Conservation (phyloP, 2,113 vertebrate species). For the Pterocles burchelli region DNA sequence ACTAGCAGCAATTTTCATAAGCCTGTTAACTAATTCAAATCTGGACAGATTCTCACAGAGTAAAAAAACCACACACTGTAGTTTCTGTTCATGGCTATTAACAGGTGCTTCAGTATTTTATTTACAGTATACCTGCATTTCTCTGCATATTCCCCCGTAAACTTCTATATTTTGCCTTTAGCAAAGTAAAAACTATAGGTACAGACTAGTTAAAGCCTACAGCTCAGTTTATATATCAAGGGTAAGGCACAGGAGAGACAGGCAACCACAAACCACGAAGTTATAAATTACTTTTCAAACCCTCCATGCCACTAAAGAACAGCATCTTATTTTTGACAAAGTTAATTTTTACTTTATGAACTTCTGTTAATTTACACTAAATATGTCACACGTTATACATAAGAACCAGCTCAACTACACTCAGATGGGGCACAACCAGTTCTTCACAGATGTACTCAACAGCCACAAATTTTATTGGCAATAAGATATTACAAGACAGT, state of each 20-base stretch:
- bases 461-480: not conserved
- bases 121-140: not conserved
- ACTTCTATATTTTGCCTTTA: not conserved
- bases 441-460: not conserved
- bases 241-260: not conserved
- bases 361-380: not conserved
- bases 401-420: not conserved
- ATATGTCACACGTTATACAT: not conserved
- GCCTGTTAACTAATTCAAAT: not conserved
- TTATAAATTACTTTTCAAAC: not conserved
- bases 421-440: accelerated
- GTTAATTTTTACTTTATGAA: not conserved
- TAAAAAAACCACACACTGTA: not conserved
- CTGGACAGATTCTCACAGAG: not conserved
- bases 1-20: not conserved
- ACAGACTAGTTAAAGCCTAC: not conserved
- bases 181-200: not conserved
- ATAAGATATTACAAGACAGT: not conserved
- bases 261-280: not conserved
- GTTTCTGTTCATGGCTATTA: not conserved
- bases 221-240: not conserved
- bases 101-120: not conserved
- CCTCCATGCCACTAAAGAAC: not conserved
- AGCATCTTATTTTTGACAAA: not conserved
- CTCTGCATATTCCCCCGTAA: not conserved